Conservation (phyloP, 1,140 invertebrate genomes). For the Drosophila nigromelanica region DNA sequence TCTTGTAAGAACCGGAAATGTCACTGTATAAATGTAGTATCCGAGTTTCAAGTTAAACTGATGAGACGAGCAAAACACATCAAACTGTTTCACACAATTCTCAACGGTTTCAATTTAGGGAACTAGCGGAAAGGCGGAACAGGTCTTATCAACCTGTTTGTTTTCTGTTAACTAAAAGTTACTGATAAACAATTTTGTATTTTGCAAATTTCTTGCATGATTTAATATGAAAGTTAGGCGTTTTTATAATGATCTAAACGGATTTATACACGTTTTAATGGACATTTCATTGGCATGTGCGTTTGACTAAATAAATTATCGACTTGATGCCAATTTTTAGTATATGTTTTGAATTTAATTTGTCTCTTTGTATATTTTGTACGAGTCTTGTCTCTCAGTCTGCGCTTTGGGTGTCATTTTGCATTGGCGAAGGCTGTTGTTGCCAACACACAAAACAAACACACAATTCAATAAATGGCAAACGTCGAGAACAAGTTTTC, state of each 20-base stretch:
- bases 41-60: no score
- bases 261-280: conserved; percentile 33
- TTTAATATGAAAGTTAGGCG: neutral
- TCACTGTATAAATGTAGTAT: no score
- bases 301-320: conserved; percentile 48
- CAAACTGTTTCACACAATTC: neutral
- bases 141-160: no score
- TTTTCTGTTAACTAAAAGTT: neutral
- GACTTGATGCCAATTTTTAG: conserved; percentile 49
- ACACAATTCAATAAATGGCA: conserved; percentile 57
- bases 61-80: neutral
- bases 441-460: conserved; percentile 45
- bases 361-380: conserved; percentile 21
- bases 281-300: conserved; percentile 23
- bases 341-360: conserved; percentile 14
- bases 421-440: conserved; percentile 34
- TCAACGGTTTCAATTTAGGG: neutral
- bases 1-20: no score
- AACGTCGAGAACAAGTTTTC: conserved; percentile 63
- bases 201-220: conserved; percentile 12
- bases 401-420: conserved; percentile 24
- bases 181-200: conserved; percentile 9
- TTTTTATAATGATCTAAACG: conserved; percentile 19
- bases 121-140: no score
- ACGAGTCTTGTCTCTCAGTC: conserved; percentile 22